A percentile compares a stretch with the other conserved stretches of the same genome.
phyloP scores from a whole-genome alignment of 2,888 invertebrate genomes.

The Heliconius charithonia region DNA sequence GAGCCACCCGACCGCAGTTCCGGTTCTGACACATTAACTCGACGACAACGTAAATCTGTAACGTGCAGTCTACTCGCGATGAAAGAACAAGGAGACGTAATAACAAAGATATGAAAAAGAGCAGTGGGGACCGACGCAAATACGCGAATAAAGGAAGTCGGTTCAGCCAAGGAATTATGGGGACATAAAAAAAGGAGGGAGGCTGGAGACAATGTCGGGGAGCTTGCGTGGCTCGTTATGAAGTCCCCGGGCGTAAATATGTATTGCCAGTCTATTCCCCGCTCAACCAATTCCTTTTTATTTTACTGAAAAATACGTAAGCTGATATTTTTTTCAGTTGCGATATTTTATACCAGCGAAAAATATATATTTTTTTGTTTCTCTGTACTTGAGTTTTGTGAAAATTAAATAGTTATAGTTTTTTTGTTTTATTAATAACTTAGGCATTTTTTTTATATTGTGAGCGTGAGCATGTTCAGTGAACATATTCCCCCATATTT shows the following conservation, averaged over 20 bases:
- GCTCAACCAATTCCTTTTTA: constrained; percentile 33
- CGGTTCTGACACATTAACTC: constrained; percentile 36
- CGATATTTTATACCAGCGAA: background rate
- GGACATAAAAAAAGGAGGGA: constrained; percentile 54
- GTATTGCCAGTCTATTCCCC: constrained; percentile 39
- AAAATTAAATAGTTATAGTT: background rate
- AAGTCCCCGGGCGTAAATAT: constrained; percentile 53
- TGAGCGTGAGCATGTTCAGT: too few species aligned
- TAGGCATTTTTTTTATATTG: too few species aligned
- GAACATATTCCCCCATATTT: too few species aligned
- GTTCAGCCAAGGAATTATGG: constrained; percentile 62
- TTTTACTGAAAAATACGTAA: constrained; percentile 27
- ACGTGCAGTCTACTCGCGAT: constrained; percentile 46
- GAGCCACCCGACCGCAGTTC: constrained; percentile 16
- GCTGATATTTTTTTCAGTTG: background rate
- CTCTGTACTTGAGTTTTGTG: background rate
- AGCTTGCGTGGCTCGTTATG: constrained; percentile 57
- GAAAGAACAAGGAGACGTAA: constrained; percentile 58
- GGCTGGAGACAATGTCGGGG: constrained; percentile 57
- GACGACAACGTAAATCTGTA: constrained; percentile 45
- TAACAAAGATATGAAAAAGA: constrained; percentile 68
- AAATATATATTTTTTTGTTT: background rate
- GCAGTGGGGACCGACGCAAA: constrained; percentile 64
- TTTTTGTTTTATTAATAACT: too few species aligned
- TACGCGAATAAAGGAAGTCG: constrained; percentile 63